A percentile compares a stretch with the other conserved stretches of the same genome.
These are phyloP conservation scores for Otis tarda DNA, from an alignment of 2,113 vertebrate genomes.

Conservation along the genomic window DNA sequence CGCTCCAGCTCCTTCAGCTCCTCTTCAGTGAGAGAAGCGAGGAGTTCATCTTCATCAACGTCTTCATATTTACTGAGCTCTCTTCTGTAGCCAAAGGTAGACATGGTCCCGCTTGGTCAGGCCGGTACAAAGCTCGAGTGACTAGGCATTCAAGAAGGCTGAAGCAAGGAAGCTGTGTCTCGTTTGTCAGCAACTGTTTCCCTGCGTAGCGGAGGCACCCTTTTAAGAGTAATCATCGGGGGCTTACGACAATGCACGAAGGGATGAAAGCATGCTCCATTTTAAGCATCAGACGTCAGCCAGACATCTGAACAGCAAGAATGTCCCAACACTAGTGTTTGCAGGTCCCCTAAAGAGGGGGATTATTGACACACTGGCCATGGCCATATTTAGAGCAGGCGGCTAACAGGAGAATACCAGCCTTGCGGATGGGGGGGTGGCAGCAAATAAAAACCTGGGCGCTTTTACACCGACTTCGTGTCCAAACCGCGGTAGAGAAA, in stretches of 20 bases:
- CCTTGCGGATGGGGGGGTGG: neutral
- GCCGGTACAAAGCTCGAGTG: slow-evolving; percentile 28
- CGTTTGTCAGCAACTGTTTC: slow-evolving; percentile 78
- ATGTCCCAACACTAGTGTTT: slow-evolving; percentile 85
- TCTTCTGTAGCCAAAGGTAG: slow-evolving; percentile 92
- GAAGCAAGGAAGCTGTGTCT: slow-evolving; percentile 32
- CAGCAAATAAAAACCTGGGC: neutral
- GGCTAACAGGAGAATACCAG: slow-evolving; percentile 59
- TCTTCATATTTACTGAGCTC: slow-evolving; percentile 98
- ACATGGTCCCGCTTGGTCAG: slow-evolving; percentile 82
- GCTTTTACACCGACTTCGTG: neutral
- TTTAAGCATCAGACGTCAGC: slow-evolving; percentile 91
- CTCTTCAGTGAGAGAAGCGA: slow-evolving; percentile 90
- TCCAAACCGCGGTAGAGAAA: neutral
- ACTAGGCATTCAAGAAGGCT: slow-evolving; percentile 65
- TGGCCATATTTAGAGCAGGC: slow-evolving; percentile 85
- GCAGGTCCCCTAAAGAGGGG: slow-evolving; percentile 78
- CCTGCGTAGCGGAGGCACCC: slow-evolving; percentile 75
- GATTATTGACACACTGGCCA: slow-evolving; percentile 78
- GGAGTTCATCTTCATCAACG: slow-evolving; percentile 95
- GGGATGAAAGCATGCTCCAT: slow-evolving; percentile 89
- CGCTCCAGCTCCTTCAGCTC: slow-evolving; percentile 94
- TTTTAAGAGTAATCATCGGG: slow-evolving; percentile 85
- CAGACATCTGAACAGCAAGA: slow-evolving; percentile 89
- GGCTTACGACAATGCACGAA: slow-evolving; percentile 80